phyloP scores from a whole-genome alignment of 2,113 vertebrate genomes.

The Myotis brandtii region DNA sequence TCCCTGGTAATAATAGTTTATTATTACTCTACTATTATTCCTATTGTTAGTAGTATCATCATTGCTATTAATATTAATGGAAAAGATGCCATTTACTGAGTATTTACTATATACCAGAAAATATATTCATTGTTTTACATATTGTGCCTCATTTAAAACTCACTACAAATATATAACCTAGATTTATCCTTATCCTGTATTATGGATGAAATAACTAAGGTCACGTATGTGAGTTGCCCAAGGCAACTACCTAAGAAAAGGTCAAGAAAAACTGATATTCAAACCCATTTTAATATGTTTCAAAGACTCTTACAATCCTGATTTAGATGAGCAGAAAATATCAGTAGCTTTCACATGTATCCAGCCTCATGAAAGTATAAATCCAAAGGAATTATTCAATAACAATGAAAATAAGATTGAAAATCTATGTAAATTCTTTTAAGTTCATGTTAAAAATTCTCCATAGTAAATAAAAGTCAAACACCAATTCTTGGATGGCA shows the following conservation, averaged over 20 bases:
- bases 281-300: background rate
- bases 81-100: background rate
- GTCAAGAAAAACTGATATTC: background rate
- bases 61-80: background rate
- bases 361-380: background rate
- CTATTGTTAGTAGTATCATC: background rate
- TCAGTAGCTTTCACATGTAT: background rate
- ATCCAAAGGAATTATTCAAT: background rate
- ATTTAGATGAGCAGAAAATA: slow-evolving; percentile 11
- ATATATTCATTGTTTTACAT: background rate
- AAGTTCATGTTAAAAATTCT: slow-evolving; percentile 6
- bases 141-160: slow-evolving; percentile 14
- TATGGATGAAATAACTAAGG: background rate
- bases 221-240: background rate
- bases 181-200: background rate
- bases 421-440: background rate
- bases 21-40: background rate
- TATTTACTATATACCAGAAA: background rate
- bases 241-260: background rate
- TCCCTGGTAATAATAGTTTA: background rate
- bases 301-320: background rate
- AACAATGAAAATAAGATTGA: background rate
- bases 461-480: slow-evolving; percentile 3
- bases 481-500: background rate
- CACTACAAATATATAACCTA: background rate